phyloP scores from a whole-genome alignment of 2,113 vertebrate genomes.

The Larimichthys crocea region DNA sequence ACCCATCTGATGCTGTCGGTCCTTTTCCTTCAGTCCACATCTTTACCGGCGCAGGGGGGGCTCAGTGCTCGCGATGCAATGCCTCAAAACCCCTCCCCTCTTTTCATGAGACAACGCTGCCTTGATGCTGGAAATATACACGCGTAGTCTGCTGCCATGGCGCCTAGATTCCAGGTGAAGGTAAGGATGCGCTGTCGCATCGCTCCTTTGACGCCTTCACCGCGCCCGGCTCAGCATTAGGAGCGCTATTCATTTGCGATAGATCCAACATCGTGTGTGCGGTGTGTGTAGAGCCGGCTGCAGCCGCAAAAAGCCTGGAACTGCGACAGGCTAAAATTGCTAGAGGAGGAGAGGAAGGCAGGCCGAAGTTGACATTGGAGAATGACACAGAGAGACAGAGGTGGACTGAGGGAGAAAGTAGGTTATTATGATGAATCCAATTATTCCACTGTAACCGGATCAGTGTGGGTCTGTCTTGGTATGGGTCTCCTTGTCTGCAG shows the following conservation, averaged over 20 bases:
- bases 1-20: neutral
- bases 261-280: neutral
- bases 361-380: slow-evolving; percentile 79
- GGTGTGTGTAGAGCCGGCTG: neutral
- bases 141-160: slow-evolving; percentile 78
- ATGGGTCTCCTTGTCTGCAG: neutral
- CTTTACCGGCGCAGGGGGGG: slow-evolving; percentile 2
- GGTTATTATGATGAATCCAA: slow-evolving; percentile 30
- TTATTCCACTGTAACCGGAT: slow-evolving; percentile 15
- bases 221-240: slow-evolving; percentile 12
- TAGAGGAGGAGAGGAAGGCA: slow-evolving; percentile 27
- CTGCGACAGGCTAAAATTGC: slow-evolving; percentile 18
- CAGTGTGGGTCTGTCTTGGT: neutral
- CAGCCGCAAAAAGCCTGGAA: slow-evolving; percentile 7
- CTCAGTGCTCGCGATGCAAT: slow-evolving; percentile 1
- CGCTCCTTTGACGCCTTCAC: slow-evolving; percentile 31
- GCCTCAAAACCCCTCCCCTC: slow-evolving; percentile 64
- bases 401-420: slow-evolving; percentile 25
- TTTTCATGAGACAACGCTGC: neutral
- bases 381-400: slow-evolving; percentile 70
- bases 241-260: neutral
- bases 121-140: slow-evolving; percentile 41
- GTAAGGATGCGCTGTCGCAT: slow-evolving; percentile 77
- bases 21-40: neutral
- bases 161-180: slow-evolving; percentile 86